Evolutionary conservation across 2,888 invertebrate genomes (phyloP).

Genomic region (Caenorhabditis angaria): DNA sequence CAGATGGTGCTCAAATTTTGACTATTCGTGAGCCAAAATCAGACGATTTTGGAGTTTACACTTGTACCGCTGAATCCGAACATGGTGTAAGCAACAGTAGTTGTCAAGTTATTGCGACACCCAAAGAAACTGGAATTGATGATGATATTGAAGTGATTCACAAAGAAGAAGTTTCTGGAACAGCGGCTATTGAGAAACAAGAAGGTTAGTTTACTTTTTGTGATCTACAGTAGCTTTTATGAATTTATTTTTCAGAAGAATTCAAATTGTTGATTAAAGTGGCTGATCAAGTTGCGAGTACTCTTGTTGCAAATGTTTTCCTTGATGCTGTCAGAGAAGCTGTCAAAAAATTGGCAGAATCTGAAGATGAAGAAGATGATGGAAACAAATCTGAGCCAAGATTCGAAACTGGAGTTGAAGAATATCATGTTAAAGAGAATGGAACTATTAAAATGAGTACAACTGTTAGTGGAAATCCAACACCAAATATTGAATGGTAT

Average conservation of each 20-base stretch:
- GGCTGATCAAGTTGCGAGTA: conserved; percentile 68
- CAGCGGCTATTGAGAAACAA: conserved; percentile 50
- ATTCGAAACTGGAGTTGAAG: conserved; percentile 53
- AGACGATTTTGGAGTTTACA: conserved; percentile 55
- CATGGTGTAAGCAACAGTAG: conserved; percentile 56
- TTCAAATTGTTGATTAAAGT: conserved; percentile 69
- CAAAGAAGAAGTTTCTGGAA: conserved; percentile 41
- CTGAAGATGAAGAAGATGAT: conserved; percentile 50
- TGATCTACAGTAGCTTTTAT: background rate
- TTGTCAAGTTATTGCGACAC: conserved; percentile 39
- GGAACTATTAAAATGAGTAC: conserved; percentile 52
- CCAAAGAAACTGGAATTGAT: conserved; percentile 44
- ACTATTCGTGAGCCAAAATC: conserved; percentile 44
- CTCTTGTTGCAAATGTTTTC: conserved; percentile 67
- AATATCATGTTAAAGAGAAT: conserved; percentile 54
- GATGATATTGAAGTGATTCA: conserved; percentile 38
- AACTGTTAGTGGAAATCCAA: conserved; percentile 52
- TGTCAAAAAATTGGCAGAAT: conserved; percentile 50
- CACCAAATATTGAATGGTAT: conserved; percentile 58
- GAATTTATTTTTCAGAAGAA: conserved; percentile 39
- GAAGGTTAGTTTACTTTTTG: conserved; percentile 32
- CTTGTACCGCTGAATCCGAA: conserved; percentile 58
- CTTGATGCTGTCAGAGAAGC: conserved; percentile 67
- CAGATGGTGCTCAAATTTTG: conserved; percentile 58
- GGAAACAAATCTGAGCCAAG: conserved; percentile 25